Conservation (phyloP, 2,888 invertebrate species). For the Cryptus armator region DNA sequence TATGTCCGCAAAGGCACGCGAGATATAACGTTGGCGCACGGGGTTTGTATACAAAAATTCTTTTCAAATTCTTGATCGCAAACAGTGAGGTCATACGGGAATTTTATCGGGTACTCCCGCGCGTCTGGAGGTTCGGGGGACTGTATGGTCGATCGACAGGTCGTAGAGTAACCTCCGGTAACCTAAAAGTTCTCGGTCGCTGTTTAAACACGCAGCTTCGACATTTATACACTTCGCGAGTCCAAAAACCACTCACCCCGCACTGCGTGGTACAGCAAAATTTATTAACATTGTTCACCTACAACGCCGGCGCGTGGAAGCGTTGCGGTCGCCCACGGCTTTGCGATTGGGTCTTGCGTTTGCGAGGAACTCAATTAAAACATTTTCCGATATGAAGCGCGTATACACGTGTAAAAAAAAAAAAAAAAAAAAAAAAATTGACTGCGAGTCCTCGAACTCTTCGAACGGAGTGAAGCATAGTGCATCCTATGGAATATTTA, state of each 20-base stretch:
- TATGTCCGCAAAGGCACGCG: not conserved
- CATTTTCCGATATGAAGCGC: slow-evolving; percentile 72
- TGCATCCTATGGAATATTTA: not conserved
- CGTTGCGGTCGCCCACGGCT: slow-evolving; percentile 65
- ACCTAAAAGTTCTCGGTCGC: not conserved
- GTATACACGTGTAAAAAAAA: slow-evolving; percentile 21
- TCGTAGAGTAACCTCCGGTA: not conserved
- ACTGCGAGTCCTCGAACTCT: not conserved
- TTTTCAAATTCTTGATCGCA: not conserved
- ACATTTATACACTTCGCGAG: not conserved
- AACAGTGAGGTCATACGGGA: not conserved
- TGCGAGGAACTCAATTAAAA: slow-evolving; percentile 71
- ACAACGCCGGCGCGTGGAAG: not conserved
- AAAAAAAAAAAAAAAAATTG: slow-evolving; percentile 47
- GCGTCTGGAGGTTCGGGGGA: not conserved
- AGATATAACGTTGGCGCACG: not conserved
- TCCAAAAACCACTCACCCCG: not conserved
- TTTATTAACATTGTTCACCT: not conserved
- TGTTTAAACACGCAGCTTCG: not conserved
- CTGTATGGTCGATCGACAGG: not conserved
- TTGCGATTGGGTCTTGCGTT: slow-evolving; percentile 53
- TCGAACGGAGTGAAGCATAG: not conserved
- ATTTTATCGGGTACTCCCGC: not conserved
- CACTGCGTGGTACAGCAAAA: not conserved
- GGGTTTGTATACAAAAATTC: not conserved